These are phyloP conservation scores for Ispidina picta DNA, from an alignment of 2,797 vertebrate genomes.

Conservation along the genomic window DNA sequence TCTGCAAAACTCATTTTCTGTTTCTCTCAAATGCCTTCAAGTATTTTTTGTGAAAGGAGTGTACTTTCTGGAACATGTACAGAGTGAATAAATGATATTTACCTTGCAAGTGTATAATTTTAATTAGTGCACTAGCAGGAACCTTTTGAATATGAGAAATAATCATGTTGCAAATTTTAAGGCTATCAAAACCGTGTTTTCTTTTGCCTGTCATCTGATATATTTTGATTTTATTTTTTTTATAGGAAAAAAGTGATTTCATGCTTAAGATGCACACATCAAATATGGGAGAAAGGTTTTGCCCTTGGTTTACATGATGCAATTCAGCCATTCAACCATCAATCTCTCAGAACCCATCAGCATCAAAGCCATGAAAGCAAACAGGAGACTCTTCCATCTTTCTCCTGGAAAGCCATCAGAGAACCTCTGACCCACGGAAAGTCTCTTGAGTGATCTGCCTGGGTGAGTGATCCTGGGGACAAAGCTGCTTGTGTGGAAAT, in stretches of 20 bases:
- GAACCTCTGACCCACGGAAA: background rate
- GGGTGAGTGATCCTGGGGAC: background rate
- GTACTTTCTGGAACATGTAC: background rate
- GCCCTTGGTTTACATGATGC: background rate
- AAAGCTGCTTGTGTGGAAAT: background rate
- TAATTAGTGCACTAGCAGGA: background rate
- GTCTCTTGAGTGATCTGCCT: background rate
- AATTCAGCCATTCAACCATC: background rate
- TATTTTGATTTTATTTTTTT: background rate
- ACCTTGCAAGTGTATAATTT: background rate
- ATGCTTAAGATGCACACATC: background rate
- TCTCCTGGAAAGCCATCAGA: background rate
- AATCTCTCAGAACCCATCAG: background rate
- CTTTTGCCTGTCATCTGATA: background rate
- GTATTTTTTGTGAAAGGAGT: background rate
- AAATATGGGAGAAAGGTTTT: background rate
- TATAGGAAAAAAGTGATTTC: background rate
- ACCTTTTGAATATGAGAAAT: background rate
- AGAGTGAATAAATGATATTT: background rate
- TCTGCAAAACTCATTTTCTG: background rate
- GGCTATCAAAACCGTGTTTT: background rate
- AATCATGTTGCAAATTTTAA: background rate
- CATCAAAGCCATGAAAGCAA: background rate
- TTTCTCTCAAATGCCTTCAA: background rate
- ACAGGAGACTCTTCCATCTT: background rate